These are phyloP conservation scores for Catalaphyllia jardinei DNA, from an alignment of 64 coral and sea anemone species.

Conservation along the genomic window DNA sequence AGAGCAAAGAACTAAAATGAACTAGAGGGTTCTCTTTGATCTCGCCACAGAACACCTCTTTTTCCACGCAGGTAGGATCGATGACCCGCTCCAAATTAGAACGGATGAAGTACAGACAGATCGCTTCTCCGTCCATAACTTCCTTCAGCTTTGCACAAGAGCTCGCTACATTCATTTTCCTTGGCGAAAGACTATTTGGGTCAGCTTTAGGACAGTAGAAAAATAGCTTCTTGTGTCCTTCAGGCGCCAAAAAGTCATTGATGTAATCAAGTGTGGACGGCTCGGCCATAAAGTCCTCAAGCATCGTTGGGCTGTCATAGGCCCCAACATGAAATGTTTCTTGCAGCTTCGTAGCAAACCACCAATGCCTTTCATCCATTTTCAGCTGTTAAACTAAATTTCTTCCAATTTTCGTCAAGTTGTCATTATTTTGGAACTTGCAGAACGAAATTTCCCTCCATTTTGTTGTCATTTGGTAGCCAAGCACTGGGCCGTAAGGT, in stretches of 20 bases:
- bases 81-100: conserved; percentile 96
- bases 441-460: conserved; percentile 75
- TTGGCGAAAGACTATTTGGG: conserved; percentile 76
- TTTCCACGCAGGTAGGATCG: conserved; percentile 93
- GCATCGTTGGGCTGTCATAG: conserved; percentile 94
- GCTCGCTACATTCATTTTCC: conserved; percentile 91
- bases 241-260: conserved; percentile 98
- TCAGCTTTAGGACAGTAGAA: conserved; percentile 94
- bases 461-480: conserved; percentile 99
- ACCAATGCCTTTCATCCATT: conserved; percentile 99
- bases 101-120: conserved; percentile 98
- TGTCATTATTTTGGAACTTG: neutral
- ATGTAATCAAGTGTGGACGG: conserved; percentile 92
- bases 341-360: conserved; percentile 99
- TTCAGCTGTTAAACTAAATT: conserved; percentile 20
- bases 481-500: conserved; percentile 66
- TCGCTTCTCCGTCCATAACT: conserved; percentile 94
- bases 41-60: conserved; percentile 98
- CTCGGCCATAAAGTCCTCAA: conserved; percentile 99
- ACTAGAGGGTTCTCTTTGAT: conserved; percentile 96
- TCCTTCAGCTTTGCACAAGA: conserved; percentile 95
- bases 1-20: conserved; percentile 90
- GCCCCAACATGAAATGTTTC: conserved; percentile 99
- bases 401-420: neutral
- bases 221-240: conserved; percentile 96